phyloP scores from a whole-genome alignment of 2,888 invertebrate species.

The Gasteruption jaculator region DNA sequence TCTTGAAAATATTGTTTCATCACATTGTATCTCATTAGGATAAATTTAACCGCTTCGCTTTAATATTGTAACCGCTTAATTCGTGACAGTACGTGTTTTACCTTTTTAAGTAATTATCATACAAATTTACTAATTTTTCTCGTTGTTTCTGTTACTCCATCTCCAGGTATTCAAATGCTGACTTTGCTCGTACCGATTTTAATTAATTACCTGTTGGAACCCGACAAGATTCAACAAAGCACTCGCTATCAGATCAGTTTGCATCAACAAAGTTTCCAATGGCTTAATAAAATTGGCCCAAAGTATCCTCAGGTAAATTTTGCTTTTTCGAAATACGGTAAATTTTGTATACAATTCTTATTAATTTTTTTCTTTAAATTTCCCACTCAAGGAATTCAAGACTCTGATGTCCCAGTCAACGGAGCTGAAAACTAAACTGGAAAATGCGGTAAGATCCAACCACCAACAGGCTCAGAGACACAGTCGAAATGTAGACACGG shows the following conservation, averaged over 20 bases:
- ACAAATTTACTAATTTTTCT: no score
- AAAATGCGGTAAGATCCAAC: conserved; percentile 76
- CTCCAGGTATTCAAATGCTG: conserved; percentile 88
- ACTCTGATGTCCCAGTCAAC: conserved; percentile 80
- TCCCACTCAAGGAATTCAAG: conserved; percentile 73
- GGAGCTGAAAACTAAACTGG: conserved; percentile 76
- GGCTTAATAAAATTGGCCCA: conserved; percentile 88
- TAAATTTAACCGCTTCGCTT: no score
- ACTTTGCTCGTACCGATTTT: conserved; percentile 86
- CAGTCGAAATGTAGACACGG: conserved; percentile 39
- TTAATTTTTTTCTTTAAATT: conserved; percentile 3
- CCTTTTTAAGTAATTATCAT: no score
- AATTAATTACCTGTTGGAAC: conserved; percentile 77
- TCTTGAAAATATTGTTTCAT: no score
- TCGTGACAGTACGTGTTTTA: no score
- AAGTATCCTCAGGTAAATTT: conserved; percentile 75
- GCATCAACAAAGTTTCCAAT: conserved; percentile 85
- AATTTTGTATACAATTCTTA: conserved; percentile 3
- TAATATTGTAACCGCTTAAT: no score
- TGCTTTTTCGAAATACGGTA: background rate
- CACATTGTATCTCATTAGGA: no score
- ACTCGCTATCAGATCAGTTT: conserved; percentile 66
- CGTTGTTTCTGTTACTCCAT: no score
- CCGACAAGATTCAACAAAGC: conserved; percentile 58
- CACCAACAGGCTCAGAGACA: conserved; percentile 58